Evolutionary conservation across 37 sponge, comb jelly and placozoan genomes (phyloP).

Genomic region (Diacarnus erythraeanus): DNA sequence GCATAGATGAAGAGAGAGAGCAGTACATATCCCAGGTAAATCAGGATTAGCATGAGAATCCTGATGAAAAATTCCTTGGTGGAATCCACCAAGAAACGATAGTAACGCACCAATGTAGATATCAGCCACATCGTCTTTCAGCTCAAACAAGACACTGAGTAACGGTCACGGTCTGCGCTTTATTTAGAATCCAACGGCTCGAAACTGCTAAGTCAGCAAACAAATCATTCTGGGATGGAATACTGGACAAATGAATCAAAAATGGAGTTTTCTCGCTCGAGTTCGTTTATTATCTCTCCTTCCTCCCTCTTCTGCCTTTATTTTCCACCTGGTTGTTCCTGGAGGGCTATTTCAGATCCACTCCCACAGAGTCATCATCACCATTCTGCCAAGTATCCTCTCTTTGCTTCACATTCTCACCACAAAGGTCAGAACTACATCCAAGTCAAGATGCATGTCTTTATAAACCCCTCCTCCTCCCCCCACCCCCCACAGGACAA

Average conservation of each 20-base stretch:
- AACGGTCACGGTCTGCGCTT: constrained; percentile 1
- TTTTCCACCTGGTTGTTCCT: constrained; percentile 29
- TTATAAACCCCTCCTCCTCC: no score
- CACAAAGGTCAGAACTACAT: background rate
- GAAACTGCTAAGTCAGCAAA: no score
- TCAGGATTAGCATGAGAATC: constrained; percentile 31
- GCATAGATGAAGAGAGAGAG: constrained; percentile 78
- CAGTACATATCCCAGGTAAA: constrained; percentile 70
- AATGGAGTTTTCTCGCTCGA: background rate
- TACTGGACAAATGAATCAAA: no score
- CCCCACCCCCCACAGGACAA: background rate
- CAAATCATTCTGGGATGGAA: no score
- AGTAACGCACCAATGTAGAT: constrained; percentile 6
- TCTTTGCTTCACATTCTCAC: background rate
- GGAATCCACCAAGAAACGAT: constrained; percentile 19
- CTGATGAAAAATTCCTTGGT: constrained; percentile 57
- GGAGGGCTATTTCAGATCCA: constrained; percentile 28
- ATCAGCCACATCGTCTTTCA: constrained; percentile 17
- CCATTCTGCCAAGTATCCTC: background rate
- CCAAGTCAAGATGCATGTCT: background rate
- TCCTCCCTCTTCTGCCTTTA: background rate
- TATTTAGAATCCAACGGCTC: background rate
- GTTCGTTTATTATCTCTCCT: background rate
- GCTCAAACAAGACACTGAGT: background rate
- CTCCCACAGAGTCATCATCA: constrained; percentile 9